Percentiles rank a stretch among this genome's conserved stretches.
Conservation (phyloP, 2,797 vertebrate genomes). For the Gymnothorax reevesii region DNA sequence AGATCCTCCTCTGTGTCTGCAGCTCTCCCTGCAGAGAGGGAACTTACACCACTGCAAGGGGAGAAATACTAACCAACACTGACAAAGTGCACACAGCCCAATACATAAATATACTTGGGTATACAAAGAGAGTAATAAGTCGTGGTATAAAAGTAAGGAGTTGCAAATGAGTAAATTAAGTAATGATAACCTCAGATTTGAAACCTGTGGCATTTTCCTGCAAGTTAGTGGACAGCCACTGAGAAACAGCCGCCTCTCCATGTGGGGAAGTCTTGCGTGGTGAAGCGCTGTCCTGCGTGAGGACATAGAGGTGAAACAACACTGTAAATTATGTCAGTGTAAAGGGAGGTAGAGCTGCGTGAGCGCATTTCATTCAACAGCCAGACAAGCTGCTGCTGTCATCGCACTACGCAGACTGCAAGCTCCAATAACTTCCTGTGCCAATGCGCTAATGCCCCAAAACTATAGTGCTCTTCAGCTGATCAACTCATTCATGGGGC, state of each 20-base stretch:
- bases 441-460: conserved; percentile 28
- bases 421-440: conserved; percentile 56
- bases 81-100: background rate
- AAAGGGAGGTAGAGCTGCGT: conserved; percentile 2
- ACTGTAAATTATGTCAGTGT: background rate
- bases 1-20: conserved; percentile 32
- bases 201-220: background rate
- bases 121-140: background rate
- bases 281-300: background rate
- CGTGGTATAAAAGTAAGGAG: too few species aligned
- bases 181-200: background rate
- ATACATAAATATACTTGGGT: background rate
- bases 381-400: conserved; percentile 47
- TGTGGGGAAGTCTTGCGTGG: background rate
- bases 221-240: background rate
- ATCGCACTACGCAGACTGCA: conserved; percentile 49
- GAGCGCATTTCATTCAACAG: conserved; percentile 26
- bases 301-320: conserved; percentile 10
- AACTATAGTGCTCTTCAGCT: background rate
- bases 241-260: background rate
- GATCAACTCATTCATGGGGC: background rate
- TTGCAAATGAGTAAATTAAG: background rate
- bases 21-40: conserved; percentile 37
- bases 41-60: conserved; percentile 25
- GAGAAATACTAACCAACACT: conserved; percentile 29